Conservation (phyloP, 2,113 vertebrate species). For the Myotis brandtii region DNA sequence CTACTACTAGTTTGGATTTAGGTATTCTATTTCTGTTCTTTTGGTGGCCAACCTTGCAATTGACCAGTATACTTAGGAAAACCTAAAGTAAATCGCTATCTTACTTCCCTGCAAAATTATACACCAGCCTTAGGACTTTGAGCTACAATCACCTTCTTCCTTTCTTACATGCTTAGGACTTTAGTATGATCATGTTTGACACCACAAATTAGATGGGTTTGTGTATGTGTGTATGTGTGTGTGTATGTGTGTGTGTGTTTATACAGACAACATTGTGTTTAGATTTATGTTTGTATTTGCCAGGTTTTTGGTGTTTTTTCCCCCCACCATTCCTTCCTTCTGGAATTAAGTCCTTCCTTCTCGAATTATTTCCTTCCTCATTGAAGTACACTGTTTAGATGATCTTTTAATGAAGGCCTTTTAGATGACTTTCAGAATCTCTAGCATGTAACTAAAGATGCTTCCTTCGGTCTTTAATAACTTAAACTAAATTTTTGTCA, state of each 20-base stretch:
- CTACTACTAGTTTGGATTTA: neutral
- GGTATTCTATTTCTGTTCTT: neutral
- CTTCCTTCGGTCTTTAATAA: conserved; percentile 21
- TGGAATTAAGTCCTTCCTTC: neutral
- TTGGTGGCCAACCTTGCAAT: conserved; percentile 29
- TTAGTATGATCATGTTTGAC: conserved; percentile 6
- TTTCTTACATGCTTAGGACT: neutral
- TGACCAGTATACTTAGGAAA: conserved; percentile 38
- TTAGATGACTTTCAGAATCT: neutral
- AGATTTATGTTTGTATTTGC: neutral
- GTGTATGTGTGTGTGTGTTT: neutral
- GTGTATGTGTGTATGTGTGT: no score
- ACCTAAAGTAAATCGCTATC: neutral
- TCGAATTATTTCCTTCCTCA: neutral
- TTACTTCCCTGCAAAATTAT: conserved; percentile 12
- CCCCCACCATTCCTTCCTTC: neutral
- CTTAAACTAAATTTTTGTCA: neutral
- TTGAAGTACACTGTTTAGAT: neutral
- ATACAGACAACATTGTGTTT: neutral
- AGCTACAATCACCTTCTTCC: neutral
- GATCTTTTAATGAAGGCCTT: conserved; percentile 13
- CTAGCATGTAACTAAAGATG: neutral
- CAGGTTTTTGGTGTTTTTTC: neutral
- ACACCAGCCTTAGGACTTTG: neutral
- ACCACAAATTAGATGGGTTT: neutral